These are phyloP conservation scores for Laspeyria flexula DNA, from an alignment of 2,888 invertebrate genomes.

Conservation along the genomic window DNA sequence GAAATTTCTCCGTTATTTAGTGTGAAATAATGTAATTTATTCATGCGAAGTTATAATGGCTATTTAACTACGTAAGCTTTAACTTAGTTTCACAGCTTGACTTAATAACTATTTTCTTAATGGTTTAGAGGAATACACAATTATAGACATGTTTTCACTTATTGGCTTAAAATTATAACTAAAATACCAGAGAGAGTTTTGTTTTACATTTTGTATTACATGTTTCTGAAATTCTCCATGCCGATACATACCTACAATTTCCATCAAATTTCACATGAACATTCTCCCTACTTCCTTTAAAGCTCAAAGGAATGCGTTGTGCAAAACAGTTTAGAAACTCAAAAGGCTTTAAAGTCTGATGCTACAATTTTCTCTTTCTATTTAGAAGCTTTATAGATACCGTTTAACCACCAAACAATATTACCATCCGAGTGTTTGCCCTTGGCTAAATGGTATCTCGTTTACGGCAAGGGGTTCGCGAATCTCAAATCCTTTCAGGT, in stretches of 20 bases:
- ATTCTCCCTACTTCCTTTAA: too few relatives aligned
- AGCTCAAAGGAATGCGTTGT: slow-evolving; percentile 13
- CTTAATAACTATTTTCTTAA: too few relatives aligned
- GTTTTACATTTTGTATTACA: too few relatives aligned
- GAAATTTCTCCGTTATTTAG: not conserved
- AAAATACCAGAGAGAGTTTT: too few relatives aligned
- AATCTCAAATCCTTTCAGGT: slow-evolving; percentile 74
- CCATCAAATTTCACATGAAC: too few relatives aligned
- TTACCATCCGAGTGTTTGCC: slow-evolving; percentile 62
- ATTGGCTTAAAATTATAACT: too few relatives aligned
- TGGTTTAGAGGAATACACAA: too few relatives aligned
- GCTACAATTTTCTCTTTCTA: slow-evolving; percentile 63
- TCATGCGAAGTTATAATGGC: not conserved
- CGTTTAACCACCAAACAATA: slow-evolving; percentile 60
- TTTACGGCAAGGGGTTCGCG: slow-evolving; percentile 77
- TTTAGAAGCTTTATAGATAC: slow-evolving; percentile 57
- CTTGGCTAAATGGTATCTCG: slow-evolving; percentile 79
- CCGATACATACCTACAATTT: too few relatives aligned
- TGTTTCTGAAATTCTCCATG: too few relatives aligned
- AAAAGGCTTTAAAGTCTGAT: slow-evolving; percentile 35
- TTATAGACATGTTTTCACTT: too few relatives aligned
- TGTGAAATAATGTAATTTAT: not conserved
- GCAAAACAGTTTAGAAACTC: slow-evolving; percentile 26
- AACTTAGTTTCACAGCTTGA: too few relatives aligned
- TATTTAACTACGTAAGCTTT: not conserved